Evolutionary conservation across 2,888 invertebrate genomes (phyloP), one percentile per base, ranked within the genome.

Genomic region (Pseudococcus longispinus): DNA sequence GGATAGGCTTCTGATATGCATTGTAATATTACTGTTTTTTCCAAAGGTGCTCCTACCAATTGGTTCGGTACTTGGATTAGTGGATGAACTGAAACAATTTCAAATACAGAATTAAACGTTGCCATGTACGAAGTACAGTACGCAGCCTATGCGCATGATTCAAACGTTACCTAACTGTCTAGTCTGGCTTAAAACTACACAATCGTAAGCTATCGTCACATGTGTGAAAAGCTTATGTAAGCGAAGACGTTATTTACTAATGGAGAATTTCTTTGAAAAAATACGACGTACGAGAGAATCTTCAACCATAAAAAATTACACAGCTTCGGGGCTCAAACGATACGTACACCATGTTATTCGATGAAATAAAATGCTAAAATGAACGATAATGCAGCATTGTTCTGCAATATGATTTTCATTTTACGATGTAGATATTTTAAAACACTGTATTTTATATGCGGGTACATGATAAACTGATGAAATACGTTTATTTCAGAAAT

Each of bases 1-100:
- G 97, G 97, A 87, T 96, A 97, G 87, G 97, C 97, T 91, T 97
- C 97, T 88, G 97, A 96, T 91, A 95, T 95, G 90, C 94, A 94
- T 91, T 96, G 95, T 89, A 97, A 93, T 88, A 95, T 95, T 90
- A 97, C 96, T 91, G 96, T 95, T 89, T 96, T 95, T 89, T 95
- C 94, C 89, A 95, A 94, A 87, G 96, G 96, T 88, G 96, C 96
- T 51, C 97, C 97, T 88, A 97, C 96, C 91, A 97, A 93, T 92
- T 97, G 97, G 92, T 96, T 97, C 89, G 96, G 96, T 89, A 97
- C 97, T 93, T 96, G 96, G 89, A 97, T 96, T 92, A 88, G 70
- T 1, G 88, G 88, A 85, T 88, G 88, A 83, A 88, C 88, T 88
- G 88, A 18, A 87, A 87, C 55, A 85, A 83, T 37, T 18, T 60